These are phyloP conservation scores for Oreochromis tanganicae DNA, from an alignment of 2,113 vertebrate genomes.

Conservation along the genomic window DNA sequence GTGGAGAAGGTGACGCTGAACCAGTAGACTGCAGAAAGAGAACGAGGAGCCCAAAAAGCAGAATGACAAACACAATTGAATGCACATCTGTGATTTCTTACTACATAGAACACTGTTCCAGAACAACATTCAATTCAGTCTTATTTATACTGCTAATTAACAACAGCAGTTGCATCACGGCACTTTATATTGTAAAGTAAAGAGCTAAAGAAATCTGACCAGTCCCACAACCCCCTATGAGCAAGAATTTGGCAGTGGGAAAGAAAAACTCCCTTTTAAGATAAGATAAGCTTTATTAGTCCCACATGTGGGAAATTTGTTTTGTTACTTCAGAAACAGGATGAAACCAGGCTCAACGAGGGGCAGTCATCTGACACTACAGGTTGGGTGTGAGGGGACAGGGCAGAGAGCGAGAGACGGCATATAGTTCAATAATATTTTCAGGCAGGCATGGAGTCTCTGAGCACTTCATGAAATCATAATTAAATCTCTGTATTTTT, in stretches of 20 bases:
- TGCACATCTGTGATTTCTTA: not conserved
- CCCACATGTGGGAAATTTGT: not conserved
- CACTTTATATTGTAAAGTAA: not conserved
- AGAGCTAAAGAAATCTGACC: not conserved
- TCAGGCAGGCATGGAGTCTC: not conserved
- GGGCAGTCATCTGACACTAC: rapidly evolving
- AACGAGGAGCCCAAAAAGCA: not conserved
- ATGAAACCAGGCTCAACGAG: not conserved
- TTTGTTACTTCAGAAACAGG: not conserved
- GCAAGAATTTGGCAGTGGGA: not conserved
- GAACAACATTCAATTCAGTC: not conserved
- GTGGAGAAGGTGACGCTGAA: conserved; percentile 83
- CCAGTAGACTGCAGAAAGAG: conserved; percentile 78
- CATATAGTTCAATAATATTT: not conserved
- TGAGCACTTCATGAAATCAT: not conserved
- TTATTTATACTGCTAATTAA: not conserved
- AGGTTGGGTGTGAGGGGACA: not conserved
- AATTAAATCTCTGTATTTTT: not conserved
- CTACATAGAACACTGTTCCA: not conserved
- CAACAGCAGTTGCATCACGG: too few relatives aligned
- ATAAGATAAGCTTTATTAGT: not conserved
- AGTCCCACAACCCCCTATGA: not conserved
- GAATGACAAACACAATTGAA: not conserved
- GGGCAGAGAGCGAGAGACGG: not conserved
- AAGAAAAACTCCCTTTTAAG: not conserved